Conservation (phyloP, 2,797 vertebrate genomes). For the Rachycentron canadum region DNA sequence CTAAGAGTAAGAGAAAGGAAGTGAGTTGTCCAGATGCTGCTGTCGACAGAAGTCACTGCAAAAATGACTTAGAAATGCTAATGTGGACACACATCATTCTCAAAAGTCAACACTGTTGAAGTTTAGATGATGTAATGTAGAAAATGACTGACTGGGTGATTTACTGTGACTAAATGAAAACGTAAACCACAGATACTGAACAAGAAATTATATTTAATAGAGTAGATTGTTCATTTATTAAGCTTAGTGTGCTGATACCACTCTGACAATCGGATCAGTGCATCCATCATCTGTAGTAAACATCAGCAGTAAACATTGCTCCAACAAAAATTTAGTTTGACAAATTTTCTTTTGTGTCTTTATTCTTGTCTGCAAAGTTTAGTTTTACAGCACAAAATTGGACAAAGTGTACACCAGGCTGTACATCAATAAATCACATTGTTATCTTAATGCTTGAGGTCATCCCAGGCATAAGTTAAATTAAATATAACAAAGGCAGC, state of each 20-base stretch:
- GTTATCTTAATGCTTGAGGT: conserved; percentile 36
- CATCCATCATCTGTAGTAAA: neutral
- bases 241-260: neutral
- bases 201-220: neutral
- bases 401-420: conserved; percentile 6
- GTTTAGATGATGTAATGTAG: neutral
- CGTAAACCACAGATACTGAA: neutral
- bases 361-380: neutral
- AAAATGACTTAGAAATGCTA: neutral
- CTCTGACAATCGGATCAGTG: neutral
- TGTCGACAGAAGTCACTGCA: neutral
- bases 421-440: conserved; percentile 49
- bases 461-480: conserved; percentile 29
- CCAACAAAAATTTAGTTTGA: no score
- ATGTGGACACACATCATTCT: neutral
- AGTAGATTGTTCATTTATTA: neutral
- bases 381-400: neutral
- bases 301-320: neutral
- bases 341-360: no score
- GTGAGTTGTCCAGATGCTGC: neutral
- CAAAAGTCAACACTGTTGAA: neutral
- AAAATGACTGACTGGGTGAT: neutral
- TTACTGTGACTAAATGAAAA: neutral
- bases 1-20: no score
- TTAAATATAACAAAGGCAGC: conserved; percentile 39